These are phyloP conservation scores for Mythimna pallens DNA, from an alignment of 2,888 invertebrate genomes.

Conservation along the genomic window DNA sequence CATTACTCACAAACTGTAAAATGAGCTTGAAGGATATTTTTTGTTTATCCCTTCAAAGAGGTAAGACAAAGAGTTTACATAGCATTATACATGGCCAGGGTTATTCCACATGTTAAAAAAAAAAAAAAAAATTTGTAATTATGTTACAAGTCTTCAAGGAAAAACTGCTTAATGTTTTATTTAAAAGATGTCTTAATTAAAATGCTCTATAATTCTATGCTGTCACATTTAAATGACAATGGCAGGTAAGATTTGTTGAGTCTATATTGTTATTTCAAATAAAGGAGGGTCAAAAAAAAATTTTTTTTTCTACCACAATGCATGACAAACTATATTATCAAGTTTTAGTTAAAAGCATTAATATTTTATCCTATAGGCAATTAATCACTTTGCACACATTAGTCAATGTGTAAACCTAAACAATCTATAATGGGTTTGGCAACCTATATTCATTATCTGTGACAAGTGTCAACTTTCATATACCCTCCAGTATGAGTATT, in stretches of 20 bases:
- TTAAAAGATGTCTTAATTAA: not conserved
- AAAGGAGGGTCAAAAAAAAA: not conserved
- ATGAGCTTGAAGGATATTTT: conserved; percentile 49
- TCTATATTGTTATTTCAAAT: conserved; percentile 14
- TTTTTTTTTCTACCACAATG: conserved; percentile 11
- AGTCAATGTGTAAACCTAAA: conserved; percentile 25
- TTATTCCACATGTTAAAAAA: conserved; percentile 24
- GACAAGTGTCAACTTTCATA: conserved; percentile 26
- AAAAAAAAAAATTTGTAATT: conserved; percentile 19
- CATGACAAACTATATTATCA: conserved; percentile 8
- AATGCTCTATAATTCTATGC: conserved; percentile 51
- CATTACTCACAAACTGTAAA: conserved; percentile 29
- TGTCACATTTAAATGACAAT: conserved; percentile 39
- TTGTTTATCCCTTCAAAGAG: conserved; percentile 49
- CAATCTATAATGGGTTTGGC: conserved; percentile 21
- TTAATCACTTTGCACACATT: conserved; percentile 37
- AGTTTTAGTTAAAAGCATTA: conserved; percentile 32
- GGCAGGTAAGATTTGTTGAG: conserved; percentile 43
- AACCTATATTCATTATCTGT: conserved; percentile 34
- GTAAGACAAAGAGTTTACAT: conserved; percentile 37
- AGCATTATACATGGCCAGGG: conserved; percentile 13
- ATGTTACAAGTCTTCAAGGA: conserved; percentile 1
- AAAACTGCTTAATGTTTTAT: conserved; percentile 4
- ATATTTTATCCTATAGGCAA: not conserved
- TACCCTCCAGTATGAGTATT: conserved; percentile 14